These are phyloP conservation scores for Ceyx cyanopectus DNA, from an alignment of 2,113 vertebrate genomes.

Conservation along the genomic window DNA sequence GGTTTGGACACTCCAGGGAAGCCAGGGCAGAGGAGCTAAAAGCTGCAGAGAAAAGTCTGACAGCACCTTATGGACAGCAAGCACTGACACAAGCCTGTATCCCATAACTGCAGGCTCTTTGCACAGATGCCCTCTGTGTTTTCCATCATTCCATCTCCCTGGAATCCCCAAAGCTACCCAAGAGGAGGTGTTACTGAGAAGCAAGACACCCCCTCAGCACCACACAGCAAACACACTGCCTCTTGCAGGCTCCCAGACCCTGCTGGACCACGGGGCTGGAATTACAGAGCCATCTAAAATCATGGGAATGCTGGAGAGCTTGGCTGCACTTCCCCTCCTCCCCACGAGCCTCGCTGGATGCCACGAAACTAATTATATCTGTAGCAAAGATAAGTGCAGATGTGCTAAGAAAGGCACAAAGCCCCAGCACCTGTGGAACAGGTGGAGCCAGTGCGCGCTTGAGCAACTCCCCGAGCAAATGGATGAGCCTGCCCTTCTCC, in stretches of 20 bases:
- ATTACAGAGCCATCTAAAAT: background rate
- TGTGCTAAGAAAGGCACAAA: constrained; percentile 39
- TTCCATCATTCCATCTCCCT: background rate
- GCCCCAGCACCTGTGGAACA: constrained; percentile 43
- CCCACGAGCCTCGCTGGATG: background rate
- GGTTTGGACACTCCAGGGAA: background rate
- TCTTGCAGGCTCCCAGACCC: fast-evolving
- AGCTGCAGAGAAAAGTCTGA: background rate
- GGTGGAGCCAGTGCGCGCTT: constrained; percentile 40
- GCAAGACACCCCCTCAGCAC: background rate
- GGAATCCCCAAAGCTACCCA: background rate
- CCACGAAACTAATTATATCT: constrained; percentile 29
- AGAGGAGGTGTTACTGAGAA: background rate
- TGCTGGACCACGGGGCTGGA: background rate
- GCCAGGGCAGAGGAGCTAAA: background rate
- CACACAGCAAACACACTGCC: background rate
- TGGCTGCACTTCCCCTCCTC: background rate
- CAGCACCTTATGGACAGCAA: background rate
- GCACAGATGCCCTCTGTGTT: fast-evolving
- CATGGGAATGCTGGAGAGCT: background rate
- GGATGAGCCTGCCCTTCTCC: constrained; percentile 38
- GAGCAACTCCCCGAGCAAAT: constrained; percentile 40
- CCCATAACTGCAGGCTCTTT: background rate
- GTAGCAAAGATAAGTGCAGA: constrained; percentile 28
- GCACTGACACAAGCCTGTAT: background rate